These are phyloP conservation scores for Parochlus steinenii DNA, from an alignment of 2,888 invertebrate species.

Conservation along the genomic window DNA sequence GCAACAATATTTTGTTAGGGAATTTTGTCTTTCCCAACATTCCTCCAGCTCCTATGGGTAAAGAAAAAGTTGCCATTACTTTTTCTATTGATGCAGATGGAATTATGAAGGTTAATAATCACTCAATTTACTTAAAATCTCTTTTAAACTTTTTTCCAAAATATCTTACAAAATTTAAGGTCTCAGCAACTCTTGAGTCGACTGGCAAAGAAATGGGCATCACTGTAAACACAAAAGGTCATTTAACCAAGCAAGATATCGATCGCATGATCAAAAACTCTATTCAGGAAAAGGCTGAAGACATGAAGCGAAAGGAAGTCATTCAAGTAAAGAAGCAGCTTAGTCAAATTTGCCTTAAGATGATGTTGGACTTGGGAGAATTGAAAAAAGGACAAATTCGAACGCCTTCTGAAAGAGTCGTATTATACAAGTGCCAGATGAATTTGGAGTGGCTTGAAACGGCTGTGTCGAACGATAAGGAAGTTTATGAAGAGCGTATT, in stretches of 20 bases:
- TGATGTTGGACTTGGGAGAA: conserved; percentile 92
- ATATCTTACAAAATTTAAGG: too few species aligned
- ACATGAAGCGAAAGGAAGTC: conserved; percentile 68
- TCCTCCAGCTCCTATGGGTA: conserved; percentile 83
- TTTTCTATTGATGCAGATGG: conserved; percentile 86
- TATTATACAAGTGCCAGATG: conserved; percentile 77
- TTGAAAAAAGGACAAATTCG: conserved; percentile 87
- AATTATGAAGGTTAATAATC: conserved; percentile 88
- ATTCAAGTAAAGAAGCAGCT: conserved; percentile 74
- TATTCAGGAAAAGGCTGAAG: conserved; percentile 75
- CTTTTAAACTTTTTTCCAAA: too few species aligned
- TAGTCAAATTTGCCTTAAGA: conserved; percentile 87
- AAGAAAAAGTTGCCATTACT: conserved; percentile 75
- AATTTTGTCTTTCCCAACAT: conserved; percentile 95
- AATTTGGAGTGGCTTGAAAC: conserved; percentile 72
- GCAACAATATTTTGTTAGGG: conserved; percentile 87
- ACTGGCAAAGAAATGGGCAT: conserved; percentile 85
- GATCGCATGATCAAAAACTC: conserved; percentile 91
- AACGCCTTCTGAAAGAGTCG: conserved; percentile 62
- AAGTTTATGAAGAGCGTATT: conserved; percentile 88
- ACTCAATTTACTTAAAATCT: too few species aligned
- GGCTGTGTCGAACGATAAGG: conserved; percentile 80
- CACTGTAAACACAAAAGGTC: conserved; percentile 84
- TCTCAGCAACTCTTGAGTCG: conserved; percentile 65
- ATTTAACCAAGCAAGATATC: conserved; percentile 84